phyloP scores from a whole-genome alignment of 2,888 invertebrate genomes.

The Scrobipalpa costella region DNA sequence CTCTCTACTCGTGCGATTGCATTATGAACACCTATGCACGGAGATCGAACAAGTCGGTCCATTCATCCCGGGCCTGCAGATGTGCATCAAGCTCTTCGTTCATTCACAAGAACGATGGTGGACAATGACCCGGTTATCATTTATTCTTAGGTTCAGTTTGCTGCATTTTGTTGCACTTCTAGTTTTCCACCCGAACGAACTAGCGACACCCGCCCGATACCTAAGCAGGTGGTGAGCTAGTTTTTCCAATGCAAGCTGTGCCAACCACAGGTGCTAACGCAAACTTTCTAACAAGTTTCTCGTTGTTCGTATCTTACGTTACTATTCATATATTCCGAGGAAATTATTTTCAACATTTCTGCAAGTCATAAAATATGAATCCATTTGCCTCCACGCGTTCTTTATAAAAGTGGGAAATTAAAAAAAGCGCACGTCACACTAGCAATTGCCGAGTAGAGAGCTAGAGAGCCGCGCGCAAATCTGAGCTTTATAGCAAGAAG shows the following conservation, averaged over 20 bases:
- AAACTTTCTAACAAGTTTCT: background rate
- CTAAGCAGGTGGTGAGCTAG: too few species aligned
- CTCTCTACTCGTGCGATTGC: too few species aligned
- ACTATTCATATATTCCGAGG: background rate
- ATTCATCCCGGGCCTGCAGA: background rate
- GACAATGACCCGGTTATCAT: conserved; percentile 1
- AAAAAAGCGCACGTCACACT: conserved; percentile 7
- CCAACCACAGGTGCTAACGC: background rate
- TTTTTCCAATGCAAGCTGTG: background rate
- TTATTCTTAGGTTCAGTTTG: background rate
- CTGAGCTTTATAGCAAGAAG: conserved; percentile 51
- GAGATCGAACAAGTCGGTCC: background rate
- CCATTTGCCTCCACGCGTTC: conserved; percentile 11
- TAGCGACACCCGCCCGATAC: too few species aligned
- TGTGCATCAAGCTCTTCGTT: conserved; percentile 10
- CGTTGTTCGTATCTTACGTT: background rate
- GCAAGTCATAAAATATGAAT: conserved; percentile 9
- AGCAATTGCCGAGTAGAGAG: background rate
- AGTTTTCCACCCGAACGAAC: too few species aligned
- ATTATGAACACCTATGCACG: background rate
- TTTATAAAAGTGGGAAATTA: conserved; percentile 17
- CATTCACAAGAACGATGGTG: background rate
- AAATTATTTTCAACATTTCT: background rate
- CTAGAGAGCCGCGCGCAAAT: conserved; percentile 41
- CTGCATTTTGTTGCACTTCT: background rate